Base-by-base conservation (phyloP, 2,888 invertebrate genomes). In the Lithophane semibrunnea region DNA sequence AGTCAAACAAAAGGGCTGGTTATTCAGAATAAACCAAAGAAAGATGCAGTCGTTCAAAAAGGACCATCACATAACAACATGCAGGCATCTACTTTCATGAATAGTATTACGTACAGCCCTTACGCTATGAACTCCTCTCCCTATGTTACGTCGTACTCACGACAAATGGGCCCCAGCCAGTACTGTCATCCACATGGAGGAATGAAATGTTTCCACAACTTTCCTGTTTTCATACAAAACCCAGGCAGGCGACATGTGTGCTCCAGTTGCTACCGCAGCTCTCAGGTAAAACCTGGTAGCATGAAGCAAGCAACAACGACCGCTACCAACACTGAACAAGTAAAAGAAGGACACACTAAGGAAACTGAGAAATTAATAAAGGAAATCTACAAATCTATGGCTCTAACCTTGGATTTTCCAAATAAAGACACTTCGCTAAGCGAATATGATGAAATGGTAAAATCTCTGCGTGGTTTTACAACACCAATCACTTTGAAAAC, bases 341-440 rank as follows among this genome's bases (percentile, higher is more conserved):
- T 82, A 3, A 85, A 85, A 70, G 61, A 83, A 29, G 29, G 85
- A 21, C 90, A 85, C 7, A 92, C 79, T 75, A 92, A 90, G 64
- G 95, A 95, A 91, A 95, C 95, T 3, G 92, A 95, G 63, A 93
- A 93, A 75, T 89, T 96, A 44, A 95, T 96, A 42, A 93, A 94
- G 86, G 96, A 96, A 89, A 96, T 96, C 88, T 96, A 96, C 86
- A 95, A 95, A 80, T 95, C 96, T 0, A 91, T 96, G 81, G 93
- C 94, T 37, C 78, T 93, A 8, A 92, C 92, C 68, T 79, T 93
- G 82, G 92, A 92, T 24, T 84, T 88, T 52, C 90, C 91, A 2
- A 87, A 87, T n/a, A 93, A 93, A 85, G 92, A 91, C 49, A 89
- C 90, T 13, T 91, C 94, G 3, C 72, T 80, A 5, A 92, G 89